Evolutionary conservation across 2,888 invertebrate genomes (phyloP).

Genomic region (Andricus quercusramuli): DNA sequence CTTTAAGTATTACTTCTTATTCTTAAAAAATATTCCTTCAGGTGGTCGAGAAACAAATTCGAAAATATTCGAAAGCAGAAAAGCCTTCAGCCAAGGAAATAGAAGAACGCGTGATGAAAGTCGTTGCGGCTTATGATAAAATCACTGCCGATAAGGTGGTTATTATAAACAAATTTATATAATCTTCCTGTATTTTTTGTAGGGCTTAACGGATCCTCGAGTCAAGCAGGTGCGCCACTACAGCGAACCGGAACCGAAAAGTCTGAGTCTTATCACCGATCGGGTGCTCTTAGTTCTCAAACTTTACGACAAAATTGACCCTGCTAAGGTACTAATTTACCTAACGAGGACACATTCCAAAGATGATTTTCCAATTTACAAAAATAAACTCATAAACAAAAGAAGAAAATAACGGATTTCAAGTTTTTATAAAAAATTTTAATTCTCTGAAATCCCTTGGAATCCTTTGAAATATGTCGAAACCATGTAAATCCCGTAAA

Average conservation of each 20-base stretch:
- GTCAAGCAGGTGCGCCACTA: conserved; percentile 83
- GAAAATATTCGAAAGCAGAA: conserved; percentile 75
- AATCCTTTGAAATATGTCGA: too few species aligned
- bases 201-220: conserved; percentile 84
- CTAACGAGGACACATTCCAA: conserved; percentile 43
- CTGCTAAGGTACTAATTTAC: conserved; percentile 89
- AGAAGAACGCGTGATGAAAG: conserved; percentile 90
- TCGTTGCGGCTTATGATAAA: conserved; percentile 94
- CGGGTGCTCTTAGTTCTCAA: conserved; percentile 96
- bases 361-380: conserved; percentile 38
- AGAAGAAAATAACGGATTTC: too few species aligned
- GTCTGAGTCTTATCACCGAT: conserved; percentile 90
- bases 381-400: too few species aligned
- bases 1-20: not conserved
- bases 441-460: too few species aligned
- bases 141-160: conserved; percentile 90
- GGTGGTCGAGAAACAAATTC: conserved; percentile 51
- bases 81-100: conserved; percentile 85
- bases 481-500: too few species aligned
- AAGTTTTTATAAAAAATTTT: too few species aligned
- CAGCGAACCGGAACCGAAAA: conserved; percentile 88
- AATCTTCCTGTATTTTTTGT: conserved; percentile 79
- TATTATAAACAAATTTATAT: conserved; percentile 71
- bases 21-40: conserved; percentile 32
- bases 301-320: conserved; percentile 98